A percentile compares a stretch with the other conserved stretches of the same genome.
Evolutionary conservation across 2,888 invertebrate genomes (phyloP).

Genomic region (Aphodius granarius): DNA sequence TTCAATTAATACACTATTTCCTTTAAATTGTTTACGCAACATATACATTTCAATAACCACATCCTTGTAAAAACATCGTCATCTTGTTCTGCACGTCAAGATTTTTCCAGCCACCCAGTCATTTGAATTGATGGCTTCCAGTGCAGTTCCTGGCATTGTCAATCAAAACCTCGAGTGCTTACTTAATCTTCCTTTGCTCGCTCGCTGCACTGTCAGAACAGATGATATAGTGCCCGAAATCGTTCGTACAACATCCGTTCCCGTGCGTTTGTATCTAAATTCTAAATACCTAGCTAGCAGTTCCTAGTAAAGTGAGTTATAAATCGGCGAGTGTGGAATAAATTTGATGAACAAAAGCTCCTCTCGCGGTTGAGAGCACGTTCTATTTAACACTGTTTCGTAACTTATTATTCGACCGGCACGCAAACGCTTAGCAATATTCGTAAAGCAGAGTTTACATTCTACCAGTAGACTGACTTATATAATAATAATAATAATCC

Average conservation of each 20-base stretch:
- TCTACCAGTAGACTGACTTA: too few species aligned
- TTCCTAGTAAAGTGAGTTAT: not conserved
- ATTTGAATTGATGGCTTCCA: not conserved
- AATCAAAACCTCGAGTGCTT: not conserved
- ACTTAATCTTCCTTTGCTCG: not conserved
- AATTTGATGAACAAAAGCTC: not conserved
- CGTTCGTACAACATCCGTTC: not conserved
- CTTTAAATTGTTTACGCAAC: too few species aligned
- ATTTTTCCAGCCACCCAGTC: not conserved
- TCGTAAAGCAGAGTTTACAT: not conserved
- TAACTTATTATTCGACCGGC: not conserved
- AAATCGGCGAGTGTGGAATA: not conserved
- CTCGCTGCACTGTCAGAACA: not conserved
- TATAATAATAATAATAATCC: too few species aligned
- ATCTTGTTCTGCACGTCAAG: not conserved
- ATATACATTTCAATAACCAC: too few species aligned
- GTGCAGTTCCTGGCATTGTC: not conserved
- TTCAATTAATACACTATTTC: too few species aligned
- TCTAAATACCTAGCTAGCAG: not conserved
- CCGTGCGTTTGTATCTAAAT: too few species aligned
- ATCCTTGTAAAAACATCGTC: not conserved
- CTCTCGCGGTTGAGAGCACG: not conserved
- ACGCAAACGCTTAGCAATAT: too few species aligned
- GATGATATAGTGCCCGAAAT: not conserved
- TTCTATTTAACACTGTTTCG: not conserved